Evolutionary conservation across 2,888 invertebrate species (phyloP).

Genomic region (Sesia apiformis): DNA sequence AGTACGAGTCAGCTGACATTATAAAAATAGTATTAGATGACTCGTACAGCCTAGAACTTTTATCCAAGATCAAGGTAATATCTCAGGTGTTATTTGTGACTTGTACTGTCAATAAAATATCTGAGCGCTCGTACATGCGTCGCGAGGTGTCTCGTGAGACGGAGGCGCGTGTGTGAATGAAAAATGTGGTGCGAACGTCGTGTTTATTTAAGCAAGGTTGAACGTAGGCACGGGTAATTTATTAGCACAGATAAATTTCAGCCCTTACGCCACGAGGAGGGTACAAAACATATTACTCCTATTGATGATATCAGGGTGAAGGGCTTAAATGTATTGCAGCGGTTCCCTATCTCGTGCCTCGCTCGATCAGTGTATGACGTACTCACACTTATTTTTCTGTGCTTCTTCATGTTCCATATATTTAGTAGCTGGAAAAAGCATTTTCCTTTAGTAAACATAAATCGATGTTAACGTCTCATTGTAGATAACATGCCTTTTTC

Average conservation of each 20-base stretch:
- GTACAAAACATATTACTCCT: slow-evolving; percentile 32
- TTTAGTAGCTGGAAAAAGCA: too few relatives aligned
- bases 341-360: slow-evolving; percentile 5
- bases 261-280: slow-evolving; percentile 31
- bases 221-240: slow-evolving; percentile 40
- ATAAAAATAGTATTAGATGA: too few relatives aligned
- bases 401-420: background rate
- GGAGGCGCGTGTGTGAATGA: slow-evolving; percentile 34
- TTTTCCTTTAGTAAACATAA: too few relatives aligned
- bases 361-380: background rate
- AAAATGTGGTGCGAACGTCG: slow-evolving; percentile 56
- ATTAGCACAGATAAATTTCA: slow-evolving; percentile 58
- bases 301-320: slow-evolving; percentile 38
- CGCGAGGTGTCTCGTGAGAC: slow-evolving; percentile 1
- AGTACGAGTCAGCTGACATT: too few relatives aligned
- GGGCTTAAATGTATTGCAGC: slow-evolving; percentile 14
- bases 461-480: too few relatives aligned
- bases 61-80: too few relatives aligned
- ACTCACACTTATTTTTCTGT: background rate
- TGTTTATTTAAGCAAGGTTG: slow-evolving; percentile 56
- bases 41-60: too few relatives aligned
- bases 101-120: background rate
- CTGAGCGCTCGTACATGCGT: background rate
- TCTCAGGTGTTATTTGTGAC: background rate
- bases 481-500: too few relatives aligned